A percentile compares a stretch with the other conserved stretches of the same genome.
These are phyloP conservation scores for Drosophila mauritiana DNA, from an alignment of 1,140 invertebrate species.

Conservation along the genomic window DNA sequence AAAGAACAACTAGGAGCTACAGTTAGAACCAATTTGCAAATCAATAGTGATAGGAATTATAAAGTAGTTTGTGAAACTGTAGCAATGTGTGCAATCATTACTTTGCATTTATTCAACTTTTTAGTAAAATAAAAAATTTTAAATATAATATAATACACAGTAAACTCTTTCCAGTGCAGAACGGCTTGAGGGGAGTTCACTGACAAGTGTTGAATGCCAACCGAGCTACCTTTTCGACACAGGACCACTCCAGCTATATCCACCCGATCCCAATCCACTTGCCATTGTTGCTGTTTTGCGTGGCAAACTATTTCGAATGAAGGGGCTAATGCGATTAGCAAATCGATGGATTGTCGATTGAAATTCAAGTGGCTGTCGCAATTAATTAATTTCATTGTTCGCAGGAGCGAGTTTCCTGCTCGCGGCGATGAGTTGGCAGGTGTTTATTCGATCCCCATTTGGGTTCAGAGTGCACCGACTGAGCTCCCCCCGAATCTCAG, in stretches of 20 bases:
- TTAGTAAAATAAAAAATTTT: neutral
- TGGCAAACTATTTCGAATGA: constrained; percentile 54
- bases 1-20: constrained; percentile 13
- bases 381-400: constrained; percentile 75
- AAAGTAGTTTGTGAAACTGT: too few relatives aligned
- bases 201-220: constrained; percentile 21
- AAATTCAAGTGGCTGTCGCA: constrained; percentile 76
- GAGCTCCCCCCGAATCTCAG: constrained; percentile 62
- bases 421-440: constrained; percentile 1
- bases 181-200: constrained; percentile 4
- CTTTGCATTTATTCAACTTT: neutral
- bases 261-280: constrained; percentile 38
- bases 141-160: neutral
- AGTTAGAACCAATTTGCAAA: constrained; percentile 9
- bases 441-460: constrained; percentile 44
- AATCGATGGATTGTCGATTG: constrained; percentile 62
- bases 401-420: neutral
- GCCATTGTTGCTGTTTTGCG: constrained; percentile 62
- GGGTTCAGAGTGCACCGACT: constrained; percentile 52
- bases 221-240: constrained; percentile 21
- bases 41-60: too few relatives aligned
- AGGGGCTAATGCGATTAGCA: constrained; percentile 66
- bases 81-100: too few relatives aligned
- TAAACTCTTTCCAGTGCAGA: neutral
- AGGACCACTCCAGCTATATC: constrained; percentile 3